Percentiles rank a stretch among this genome's conserved stretches.
Conservation (phyloP, 2,888 invertebrate species). For the Hirtodrosophila alboralis region DNA sequence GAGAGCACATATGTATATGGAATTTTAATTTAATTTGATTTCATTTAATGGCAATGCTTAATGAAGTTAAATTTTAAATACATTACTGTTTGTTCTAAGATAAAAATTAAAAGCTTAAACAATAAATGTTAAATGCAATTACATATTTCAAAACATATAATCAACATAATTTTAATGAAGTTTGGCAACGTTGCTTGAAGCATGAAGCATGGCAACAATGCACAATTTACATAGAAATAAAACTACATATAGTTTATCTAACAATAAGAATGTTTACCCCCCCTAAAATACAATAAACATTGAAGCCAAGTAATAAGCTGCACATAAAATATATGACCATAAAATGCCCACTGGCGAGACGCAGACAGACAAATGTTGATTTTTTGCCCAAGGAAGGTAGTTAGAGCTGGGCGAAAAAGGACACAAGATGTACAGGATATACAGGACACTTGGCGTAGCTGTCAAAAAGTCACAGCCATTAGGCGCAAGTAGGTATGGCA, state of each 20-base stretch:
- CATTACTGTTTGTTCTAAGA: no score
- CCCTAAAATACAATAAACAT: conserved; percentile 46
- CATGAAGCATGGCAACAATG: conserved; percentile 37
- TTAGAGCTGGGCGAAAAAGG: conserved; percentile 2
- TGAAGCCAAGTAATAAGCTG: conserved; percentile 52
- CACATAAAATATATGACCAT: conserved; percentile 64
- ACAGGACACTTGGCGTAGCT: conserved; percentile 56
- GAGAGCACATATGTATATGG: no score
- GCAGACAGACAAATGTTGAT: conserved; percentile 33
- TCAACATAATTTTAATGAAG: neutral
- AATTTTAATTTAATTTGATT: no score
- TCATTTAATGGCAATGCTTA: no score
- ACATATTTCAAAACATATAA: no score
- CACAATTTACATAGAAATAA: conserved; percentile 22
- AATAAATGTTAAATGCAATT: no score
- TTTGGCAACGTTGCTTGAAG: conserved; percentile 20
- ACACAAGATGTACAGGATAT: conserved; percentile 44
- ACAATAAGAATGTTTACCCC: conserved; percentile 18
- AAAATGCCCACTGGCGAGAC: conserved; percentile 55
- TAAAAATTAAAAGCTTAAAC: no score
- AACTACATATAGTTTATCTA: conserved; percentile 23
- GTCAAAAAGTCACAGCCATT: conserved; percentile 81
- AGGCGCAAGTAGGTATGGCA: conserved; percentile 50
- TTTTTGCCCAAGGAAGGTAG: conserved; percentile 1
- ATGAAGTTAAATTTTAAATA: no score